These are phyloP conservation scores for Andricus grossulariae DNA, from an alignment of 1,140 invertebrate species.

Conservation along the genomic window DNA sequence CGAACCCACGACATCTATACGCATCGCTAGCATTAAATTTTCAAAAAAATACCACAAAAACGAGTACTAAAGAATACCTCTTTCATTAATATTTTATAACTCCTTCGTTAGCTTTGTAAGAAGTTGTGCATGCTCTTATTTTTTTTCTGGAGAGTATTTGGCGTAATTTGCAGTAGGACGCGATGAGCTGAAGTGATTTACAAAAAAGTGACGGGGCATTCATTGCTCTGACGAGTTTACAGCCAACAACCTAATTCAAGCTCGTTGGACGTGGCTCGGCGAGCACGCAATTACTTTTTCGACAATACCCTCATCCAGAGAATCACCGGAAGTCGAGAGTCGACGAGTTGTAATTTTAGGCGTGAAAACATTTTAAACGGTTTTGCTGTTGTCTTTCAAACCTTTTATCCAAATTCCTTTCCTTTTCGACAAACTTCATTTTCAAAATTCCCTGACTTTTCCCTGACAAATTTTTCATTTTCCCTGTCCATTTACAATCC, in stretches of 20 bases:
- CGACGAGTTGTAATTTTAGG: slow-evolving; percentile 13
- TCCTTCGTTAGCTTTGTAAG: too few species aligned
- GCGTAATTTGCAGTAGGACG: too few species aligned
- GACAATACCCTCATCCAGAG: slow-evolving; percentile 4
- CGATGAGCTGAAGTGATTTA: slow-evolving; percentile 20
- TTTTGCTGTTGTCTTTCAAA: too few species aligned
- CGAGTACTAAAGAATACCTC: too few species aligned
- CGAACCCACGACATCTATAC: too few species aligned
- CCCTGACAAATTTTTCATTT: too few species aligned
- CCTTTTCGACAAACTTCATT: too few species aligned
- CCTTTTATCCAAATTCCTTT: not conserved
- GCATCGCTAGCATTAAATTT: too few species aligned
- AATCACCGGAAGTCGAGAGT: slow-evolving; percentile 9
- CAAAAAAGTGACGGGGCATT: slow-evolving; percentile 32
- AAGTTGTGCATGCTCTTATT: not conserved
- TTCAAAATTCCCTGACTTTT: too few species aligned
- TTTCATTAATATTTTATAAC: too few species aligned
- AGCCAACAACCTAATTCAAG: not conserved
- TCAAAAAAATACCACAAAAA: too few species aligned
- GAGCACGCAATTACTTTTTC: slow-evolving; percentile 32
- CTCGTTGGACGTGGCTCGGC: slow-evolving; percentile 27
- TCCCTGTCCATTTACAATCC: too few species aligned
- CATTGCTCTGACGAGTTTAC: slow-evolving; percentile 12
- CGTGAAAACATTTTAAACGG: slow-evolving; percentile 32
- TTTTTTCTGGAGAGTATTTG: slow-evolving; percentile 17